A percentile compares a stretch with the other conserved stretches of the same genome.
Evolutionary conservation across 2,113 vertebrate genomes (phyloP).

Genomic region (Xiphophorus maculatus): DNA sequence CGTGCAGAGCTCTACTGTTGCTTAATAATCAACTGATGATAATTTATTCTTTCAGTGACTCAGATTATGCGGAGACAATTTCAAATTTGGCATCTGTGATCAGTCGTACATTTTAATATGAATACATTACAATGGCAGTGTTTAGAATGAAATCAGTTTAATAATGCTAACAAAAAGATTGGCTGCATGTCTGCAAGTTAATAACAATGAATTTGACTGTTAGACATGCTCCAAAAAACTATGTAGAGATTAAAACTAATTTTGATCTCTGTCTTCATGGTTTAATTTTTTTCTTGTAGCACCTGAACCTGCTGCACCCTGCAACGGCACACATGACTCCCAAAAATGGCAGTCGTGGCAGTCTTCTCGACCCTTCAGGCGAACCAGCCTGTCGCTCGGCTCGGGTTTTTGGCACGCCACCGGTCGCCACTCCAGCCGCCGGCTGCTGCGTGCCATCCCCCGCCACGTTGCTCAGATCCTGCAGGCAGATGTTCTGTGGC

Average conservation of each 20-base stretch:
- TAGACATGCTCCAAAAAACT: neutral
- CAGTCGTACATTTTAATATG: slow-evolving; percentile 2
- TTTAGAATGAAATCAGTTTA: neutral
- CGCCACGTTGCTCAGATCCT: slow-evolving; percentile 97
- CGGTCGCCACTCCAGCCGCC: slow-evolving; percentile 93
- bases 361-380: slow-evolving; percentile 90
- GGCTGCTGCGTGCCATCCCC: slow-evolving; percentile 93
- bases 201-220: neutral
- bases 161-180: slow-evolving; percentile 5
- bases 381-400: slow-evolving; percentile 91
- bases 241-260: neutral
- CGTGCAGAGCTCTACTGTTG: neutral
- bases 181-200: neutral
- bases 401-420: slow-evolving; percentile 98
- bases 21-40: slow-evolving; percentile 22
- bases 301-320: slow-evolving; percentile 77
- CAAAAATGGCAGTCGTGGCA: slow-evolving; percentile 99
- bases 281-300: slow-evolving; percentile 9
- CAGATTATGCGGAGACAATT: neutral
- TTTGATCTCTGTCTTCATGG: neutral
- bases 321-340: slow-evolving; percentile 89
- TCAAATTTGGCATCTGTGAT: slow-evolving; percentile 13
- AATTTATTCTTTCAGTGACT: slow-evolving; percentile 17
- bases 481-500: slow-evolving; percentile 97
- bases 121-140: neutral